Evolutionary conservation across 2,113 vertebrate genomes (phyloP).

Genomic region (Dicrurus megarhynchus): DNA sequence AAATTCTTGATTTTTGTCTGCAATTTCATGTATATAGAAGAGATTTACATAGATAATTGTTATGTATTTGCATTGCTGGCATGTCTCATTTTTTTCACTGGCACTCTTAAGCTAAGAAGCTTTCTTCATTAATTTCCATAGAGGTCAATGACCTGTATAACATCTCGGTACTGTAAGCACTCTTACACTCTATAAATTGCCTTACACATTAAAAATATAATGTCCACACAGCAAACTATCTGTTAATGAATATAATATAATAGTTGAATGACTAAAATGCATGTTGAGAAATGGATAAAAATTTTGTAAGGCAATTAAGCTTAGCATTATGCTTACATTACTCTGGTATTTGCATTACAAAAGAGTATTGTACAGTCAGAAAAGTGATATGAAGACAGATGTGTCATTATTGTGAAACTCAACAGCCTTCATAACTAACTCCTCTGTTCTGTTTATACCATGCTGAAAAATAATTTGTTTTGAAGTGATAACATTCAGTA

Average conservation of each 20-base stretch:
- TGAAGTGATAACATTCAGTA: not conserved
- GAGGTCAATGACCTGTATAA: conserved; percentile 40
- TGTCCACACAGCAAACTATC: conserved; percentile 4
- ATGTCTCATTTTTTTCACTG: not conserved
- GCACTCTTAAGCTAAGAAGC: not conserved
- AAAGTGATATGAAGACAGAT: not conserved
- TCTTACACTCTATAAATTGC: conserved; percentile 45
- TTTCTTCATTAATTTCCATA: conserved; percentile 53
- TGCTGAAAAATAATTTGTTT: conserved; percentile 29
- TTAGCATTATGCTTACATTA: not conserved
- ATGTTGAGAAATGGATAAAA: conserved; percentile 19
- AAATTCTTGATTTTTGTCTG: conserved; percentile 2
- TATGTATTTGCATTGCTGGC: not conserved
- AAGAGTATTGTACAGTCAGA: not conserved
- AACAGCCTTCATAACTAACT: not conserved
- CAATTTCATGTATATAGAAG: not conserved
- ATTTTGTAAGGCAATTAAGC: conserved; percentile 9
- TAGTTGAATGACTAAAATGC: not conserved
- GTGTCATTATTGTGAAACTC: not conserved
- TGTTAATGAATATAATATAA: conserved; percentile 57
- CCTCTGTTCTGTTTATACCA: not conserved
- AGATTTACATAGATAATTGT: conserved; percentile 8
- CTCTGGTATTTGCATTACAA: not conserved
- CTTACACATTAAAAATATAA: conserved; percentile 48
- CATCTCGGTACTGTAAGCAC: conserved; percentile 24